phyloP scores from a whole-genome alignment of 2,888 invertebrate species.

The Megamerina dolium region DNA sequence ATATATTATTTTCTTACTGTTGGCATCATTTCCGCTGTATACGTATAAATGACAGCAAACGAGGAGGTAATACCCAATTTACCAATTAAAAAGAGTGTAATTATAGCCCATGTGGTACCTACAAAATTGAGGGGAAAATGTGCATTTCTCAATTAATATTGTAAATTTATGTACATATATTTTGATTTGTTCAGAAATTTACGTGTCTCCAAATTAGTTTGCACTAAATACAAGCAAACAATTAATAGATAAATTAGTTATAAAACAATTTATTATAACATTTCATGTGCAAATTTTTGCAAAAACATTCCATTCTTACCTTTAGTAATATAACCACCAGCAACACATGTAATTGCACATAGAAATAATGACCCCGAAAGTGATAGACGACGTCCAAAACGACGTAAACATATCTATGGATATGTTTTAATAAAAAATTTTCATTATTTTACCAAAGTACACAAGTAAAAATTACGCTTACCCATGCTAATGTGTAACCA shows the following conservation, averaged over 20 bases:
- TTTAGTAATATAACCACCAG: slow-evolving; percentile 53
- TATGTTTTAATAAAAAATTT: background rate
- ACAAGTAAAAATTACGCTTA: slow-evolving; percentile 23
- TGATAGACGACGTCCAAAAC: slow-evolving; percentile 52
- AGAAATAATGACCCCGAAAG: slow-evolving; percentile 53
- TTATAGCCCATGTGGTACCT: slow-evolving; percentile 54
- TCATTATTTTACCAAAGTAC: too few relatives aligned
- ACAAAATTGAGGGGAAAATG: slow-evolving; percentile 6
- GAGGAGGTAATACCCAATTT: slow-evolving; percentile 61
- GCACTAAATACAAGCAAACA: slow-evolving; percentile 21
- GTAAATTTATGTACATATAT: background rate
- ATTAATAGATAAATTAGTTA: background rate
- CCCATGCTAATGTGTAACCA: slow-evolving; percentile 53
- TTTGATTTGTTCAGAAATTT: slow-evolving; percentile 13
- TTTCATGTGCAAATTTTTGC: background rate
- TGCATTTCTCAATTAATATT: slow-evolving; percentile 1
- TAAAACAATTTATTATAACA: background rate
- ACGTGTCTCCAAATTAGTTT: slow-evolving; percentile 30
- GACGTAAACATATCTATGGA: slow-evolving; percentile 51
- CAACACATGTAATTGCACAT: slow-evolving; percentile 53
- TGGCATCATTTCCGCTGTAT: slow-evolving; percentile 51
- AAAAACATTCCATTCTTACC: slow-evolving; percentile 39
- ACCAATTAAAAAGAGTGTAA: slow-evolving; percentile 56
- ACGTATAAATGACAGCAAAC: slow-evolving; percentile 60
- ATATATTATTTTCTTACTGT: slow-evolving; percentile 33